Evolutionary conservation across 1,140 invertebrate species (phyloP), one percentile per base, ranked within the genome.

Genomic region (Drosophila chauvacae): DNA sequence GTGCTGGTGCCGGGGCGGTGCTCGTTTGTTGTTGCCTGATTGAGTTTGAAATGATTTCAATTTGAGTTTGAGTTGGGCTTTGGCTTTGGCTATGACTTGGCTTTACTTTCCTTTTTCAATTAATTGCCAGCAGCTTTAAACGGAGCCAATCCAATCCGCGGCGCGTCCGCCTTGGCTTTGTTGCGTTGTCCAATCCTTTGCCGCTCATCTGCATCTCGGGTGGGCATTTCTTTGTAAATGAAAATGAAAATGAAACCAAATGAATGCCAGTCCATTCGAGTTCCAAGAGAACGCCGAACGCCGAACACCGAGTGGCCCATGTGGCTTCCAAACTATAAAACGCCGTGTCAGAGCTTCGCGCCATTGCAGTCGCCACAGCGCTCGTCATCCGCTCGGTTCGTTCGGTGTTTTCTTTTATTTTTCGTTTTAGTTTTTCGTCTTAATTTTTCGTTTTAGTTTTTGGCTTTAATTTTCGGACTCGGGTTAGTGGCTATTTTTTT

Each of bases 11-110:
- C 10, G 33, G 58, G 48, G 62, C 63, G 74, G 45, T 58, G 59
- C 57, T 71, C 28, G 44, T 62, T 70, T 45, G 47, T 77, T 66
- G 66, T 71, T 50, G 69, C 11, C 69, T 71, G 65, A 77, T 80
- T 76, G 61, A 80, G 77, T 72, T 87, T 71, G 70, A 86, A 87
- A 87, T 82, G 84, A 82, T 80, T 86, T 86, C 76, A 88, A 86
- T 86, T 86, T 86, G 56, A 78, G 61, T 71, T 44, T 44, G 28
- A 53, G 51, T 44, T 26, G 37, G 37, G 35, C n/a, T n/a, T 55
- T 37, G 23, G 35, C 13, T 14, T 26, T 16, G 16, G 26, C 26
- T 51, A n/a, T 28, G 50, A 14, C 13, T 53, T 20, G 30, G 50
- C 13, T 71, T 77, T 63, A 78, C 75, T 78, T 78, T 78, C 76